A percentile compares a stretch with the other conserved stretches of the same genome.
Evolutionary conservation across 2,113 vertebrate genomes (phyloP).

Genomic region (Corythornis cristatus): DNA sequence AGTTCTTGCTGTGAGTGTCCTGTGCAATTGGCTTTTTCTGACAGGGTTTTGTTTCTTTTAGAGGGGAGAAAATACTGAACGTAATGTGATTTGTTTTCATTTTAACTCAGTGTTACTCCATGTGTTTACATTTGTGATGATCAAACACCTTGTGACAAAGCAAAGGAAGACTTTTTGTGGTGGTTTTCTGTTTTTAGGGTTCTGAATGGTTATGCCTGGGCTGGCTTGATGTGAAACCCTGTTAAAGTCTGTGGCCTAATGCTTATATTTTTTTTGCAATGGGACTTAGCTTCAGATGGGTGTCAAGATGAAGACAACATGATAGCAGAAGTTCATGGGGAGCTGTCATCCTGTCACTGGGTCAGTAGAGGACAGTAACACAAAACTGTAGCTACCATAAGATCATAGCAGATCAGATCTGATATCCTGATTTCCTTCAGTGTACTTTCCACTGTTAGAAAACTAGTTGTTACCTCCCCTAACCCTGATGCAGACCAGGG

Average conservation of each 20-base stretch:
- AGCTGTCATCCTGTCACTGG: not conserved
- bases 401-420: not conserved
- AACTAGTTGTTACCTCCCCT: not conserved
- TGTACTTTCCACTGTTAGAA: rapidly evolving
- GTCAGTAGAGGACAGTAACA: not conserved
- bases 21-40: not conserved
- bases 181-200: not conserved
- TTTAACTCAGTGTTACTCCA: rapidly evolving
- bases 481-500: not conserved
- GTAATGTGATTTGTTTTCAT: not conserved
- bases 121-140: not conserved
- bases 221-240: not conserved
- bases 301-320: not conserved
- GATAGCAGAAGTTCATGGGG: not conserved
- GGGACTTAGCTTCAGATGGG: not conserved
- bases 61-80: rapidly evolving
- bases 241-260: not conserved
- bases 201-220: not conserved
- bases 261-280: not conserved
- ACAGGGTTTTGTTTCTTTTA: not conserved
- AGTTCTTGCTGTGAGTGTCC: not conserved
- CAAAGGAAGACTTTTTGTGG: not conserved
- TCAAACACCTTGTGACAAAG: not conserved
- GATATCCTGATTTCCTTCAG: not conserved
- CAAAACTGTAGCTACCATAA: not conserved